These are phyloP conservation scores for Andrena fulva DNA, from an alignment of 2,888 invertebrate species.

Conservation along the genomic window DNA sequence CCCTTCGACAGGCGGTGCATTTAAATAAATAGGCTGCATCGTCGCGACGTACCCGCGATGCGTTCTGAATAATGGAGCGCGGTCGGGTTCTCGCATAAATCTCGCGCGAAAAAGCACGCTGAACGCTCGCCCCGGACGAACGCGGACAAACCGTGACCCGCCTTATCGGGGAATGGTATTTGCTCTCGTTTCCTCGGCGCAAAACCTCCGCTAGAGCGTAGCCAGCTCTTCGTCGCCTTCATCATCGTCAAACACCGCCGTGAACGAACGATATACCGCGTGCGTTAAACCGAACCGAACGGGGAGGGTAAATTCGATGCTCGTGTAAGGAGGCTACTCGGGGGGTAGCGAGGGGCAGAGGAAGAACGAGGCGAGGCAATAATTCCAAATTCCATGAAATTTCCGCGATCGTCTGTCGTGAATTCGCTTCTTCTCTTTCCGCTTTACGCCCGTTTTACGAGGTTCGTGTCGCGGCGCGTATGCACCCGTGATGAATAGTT, in stretches of 20 bases:
- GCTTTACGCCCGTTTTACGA: conserved; percentile 15
- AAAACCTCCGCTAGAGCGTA: background rate
- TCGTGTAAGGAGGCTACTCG: background rate
- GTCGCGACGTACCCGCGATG: conserved; percentile 25
- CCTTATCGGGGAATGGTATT: conserved; percentile 16
- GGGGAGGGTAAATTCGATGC: conserved; percentile 18
- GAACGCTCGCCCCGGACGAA: background rate
- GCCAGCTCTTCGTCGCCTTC: background rate
- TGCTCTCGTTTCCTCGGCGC: conserved; percentile 1
- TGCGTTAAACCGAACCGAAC: conserved; percentile 23
- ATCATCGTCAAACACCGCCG: conserved; percentile 10
- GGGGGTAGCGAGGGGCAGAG: background rate
- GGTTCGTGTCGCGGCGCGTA: background rate
- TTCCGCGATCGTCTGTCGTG: background rate
- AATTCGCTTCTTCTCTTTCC: background rate
- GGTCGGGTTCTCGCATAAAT: conserved; percentile 19
- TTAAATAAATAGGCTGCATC: conserved; percentile 35
- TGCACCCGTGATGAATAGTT: background rate
- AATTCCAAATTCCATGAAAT: conserved; percentile 22
- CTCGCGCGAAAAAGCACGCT: conserved; percentile 8
- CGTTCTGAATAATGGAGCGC: conserved; percentile 43
- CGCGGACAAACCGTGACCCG: conserved; percentile 23
- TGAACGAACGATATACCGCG: background rate
- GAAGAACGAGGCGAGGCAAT: background rate
- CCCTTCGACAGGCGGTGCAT: conserved; percentile 3